Conservation (phyloP, 1,140 invertebrate genomes). For the Ceratosolen solmsi region DNA sequence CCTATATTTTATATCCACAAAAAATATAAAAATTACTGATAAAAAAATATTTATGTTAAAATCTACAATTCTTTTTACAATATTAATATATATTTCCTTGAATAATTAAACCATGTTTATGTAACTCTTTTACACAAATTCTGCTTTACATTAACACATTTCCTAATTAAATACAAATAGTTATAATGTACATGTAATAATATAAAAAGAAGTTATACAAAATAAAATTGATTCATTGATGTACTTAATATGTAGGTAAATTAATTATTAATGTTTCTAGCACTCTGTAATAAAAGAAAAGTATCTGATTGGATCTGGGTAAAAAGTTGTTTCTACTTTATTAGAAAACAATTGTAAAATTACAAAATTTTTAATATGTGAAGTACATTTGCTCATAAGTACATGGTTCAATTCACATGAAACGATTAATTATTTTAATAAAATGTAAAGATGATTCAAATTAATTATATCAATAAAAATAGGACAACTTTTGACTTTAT, state of each 20-base stretch:
- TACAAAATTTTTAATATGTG: constrained; percentile 13
- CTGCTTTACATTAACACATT: constrained; percentile 41
- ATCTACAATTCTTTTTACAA: neutral
- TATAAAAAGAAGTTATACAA: constrained; percentile 5
- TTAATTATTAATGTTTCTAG: constrained; percentile 50
- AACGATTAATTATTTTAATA: constrained; percentile 35
- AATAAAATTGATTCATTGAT: constrained; percentile 27
- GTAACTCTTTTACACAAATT: constrained; percentile 38
- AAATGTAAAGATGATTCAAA: constrained; percentile 25
- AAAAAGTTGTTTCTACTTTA: constrained; percentile 29
- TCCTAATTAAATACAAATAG: constrained; percentile 44
- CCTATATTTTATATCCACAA: too few relatives aligned
- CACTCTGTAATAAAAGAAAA: constrained; percentile 28
- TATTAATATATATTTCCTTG: neutral
- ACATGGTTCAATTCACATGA: neutral
- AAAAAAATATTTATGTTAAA: constrained; percentile 28
- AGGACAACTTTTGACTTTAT: constrained; percentile 44
- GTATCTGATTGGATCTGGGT: constrained; percentile 1
- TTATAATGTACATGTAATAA: constrained; percentile 50
- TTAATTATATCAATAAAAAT: constrained; percentile 23
- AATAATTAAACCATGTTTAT: constrained; percentile 22
- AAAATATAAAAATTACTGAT: constrained; percentile 30
- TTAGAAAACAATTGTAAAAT: constrained; percentile 43
- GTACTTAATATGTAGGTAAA: constrained; percentile 36
- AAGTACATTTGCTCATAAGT: constrained; percentile 21